Percentiles rank a stretch among this genome's conserved stretches.
Evolutionary conservation across 2,888 invertebrate genomes (phyloP).

Genomic region (Selenia dentaria): DNA sequence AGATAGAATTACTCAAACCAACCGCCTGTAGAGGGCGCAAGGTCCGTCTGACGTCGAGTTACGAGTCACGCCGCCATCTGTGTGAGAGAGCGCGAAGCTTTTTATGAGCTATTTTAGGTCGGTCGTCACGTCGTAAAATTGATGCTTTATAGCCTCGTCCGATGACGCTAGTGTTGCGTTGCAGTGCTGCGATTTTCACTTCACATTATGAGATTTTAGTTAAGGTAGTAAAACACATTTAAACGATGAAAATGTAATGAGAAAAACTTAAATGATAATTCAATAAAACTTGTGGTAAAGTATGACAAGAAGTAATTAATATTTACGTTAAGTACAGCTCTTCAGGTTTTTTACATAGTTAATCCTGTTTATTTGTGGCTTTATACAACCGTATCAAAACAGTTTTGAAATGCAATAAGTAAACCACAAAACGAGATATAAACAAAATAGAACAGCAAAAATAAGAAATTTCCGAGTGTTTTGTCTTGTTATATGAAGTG

Average conservation of each 20-base stretch:
- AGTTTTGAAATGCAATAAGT: slow-evolving; percentile 12
- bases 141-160: slow-evolving; percentile 70
- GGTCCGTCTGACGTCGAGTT: slow-evolving; percentile 34
- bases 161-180: slow-evolving; percentile 78
- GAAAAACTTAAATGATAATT: too few relatives aligned
- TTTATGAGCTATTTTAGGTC: slow-evolving; percentile 75
- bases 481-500: slow-evolving; percentile 73
- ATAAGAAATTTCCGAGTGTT: slow-evolving; percentile 60
- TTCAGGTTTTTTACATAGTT: too few relatives aligned
- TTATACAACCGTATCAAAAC: too few relatives aligned
- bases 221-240: too few relatives aligned
- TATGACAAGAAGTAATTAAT: too few relatives aligned
- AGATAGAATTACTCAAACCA: slow-evolving; percentile 45
- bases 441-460: slow-evolving; percentile 51
- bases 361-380: too few relatives aligned
- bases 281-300: too few relatives aligned
- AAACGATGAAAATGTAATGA: too few relatives aligned
- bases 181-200: slow-evolving; percentile 31
- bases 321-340: too few relatives aligned
- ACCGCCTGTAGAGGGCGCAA: slow-evolving; percentile 68
- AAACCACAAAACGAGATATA: slow-evolving; percentile 38
- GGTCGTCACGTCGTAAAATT: slow-evolving; percentile 75
- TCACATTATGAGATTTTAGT: not conserved
- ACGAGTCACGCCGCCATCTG: slow-evolving; percentile 69
- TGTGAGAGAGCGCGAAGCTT: slow-evolving; percentile 64